A percentile compares a stretch with the other conserved stretches of the same genome.
Conservation (phyloP, 2,888 invertebrate genomes). For the Liposcelis brunnea region DNA sequence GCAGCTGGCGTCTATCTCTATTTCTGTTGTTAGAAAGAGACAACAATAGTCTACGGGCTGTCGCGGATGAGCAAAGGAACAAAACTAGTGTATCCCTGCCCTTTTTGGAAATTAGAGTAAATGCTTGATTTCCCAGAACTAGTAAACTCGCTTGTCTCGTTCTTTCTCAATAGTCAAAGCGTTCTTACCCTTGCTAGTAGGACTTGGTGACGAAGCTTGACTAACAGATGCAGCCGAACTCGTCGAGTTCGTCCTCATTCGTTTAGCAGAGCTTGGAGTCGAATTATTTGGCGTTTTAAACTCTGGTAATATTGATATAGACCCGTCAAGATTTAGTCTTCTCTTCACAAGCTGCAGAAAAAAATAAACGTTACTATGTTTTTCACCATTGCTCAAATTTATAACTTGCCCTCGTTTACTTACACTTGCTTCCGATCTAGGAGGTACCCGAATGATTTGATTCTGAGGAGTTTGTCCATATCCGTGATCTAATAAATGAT, state of each 20-base stretch:
- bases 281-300: constrained; percentile 39
- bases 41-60: too few relatives aligned
- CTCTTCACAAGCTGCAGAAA: constrained; percentile 61
- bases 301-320: constrained; percentile 38
- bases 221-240: constrained; percentile 8
- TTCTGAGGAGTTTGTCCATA: constrained; percentile 68
- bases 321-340: constrained; percentile 54
- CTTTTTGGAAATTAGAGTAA: too few relatives aligned
- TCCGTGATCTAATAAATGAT: constrained; percentile 70
- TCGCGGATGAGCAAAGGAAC: too few relatives aligned
- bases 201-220: constrained; percentile 12
- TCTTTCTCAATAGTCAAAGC: background rate
- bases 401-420: background rate
- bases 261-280: constrained; percentile 35
- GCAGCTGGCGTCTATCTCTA: constrained; percentile 32
- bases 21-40: too few relatives aligned
- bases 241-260: constrained; percentile 21
- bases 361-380: constrained; percentile 3
- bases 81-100: too few relatives aligned
- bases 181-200: constrained; percentile 26
- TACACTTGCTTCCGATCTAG: too few relatives aligned
- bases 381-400: background rate
- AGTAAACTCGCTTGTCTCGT: too few relatives aligned
- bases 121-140: too few relatives aligned
- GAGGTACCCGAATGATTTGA: constrained; percentile 36